phyloP scores from a whole-genome alignment of 2,888 invertebrate species.

The Tetranychus truncatus region DNA sequence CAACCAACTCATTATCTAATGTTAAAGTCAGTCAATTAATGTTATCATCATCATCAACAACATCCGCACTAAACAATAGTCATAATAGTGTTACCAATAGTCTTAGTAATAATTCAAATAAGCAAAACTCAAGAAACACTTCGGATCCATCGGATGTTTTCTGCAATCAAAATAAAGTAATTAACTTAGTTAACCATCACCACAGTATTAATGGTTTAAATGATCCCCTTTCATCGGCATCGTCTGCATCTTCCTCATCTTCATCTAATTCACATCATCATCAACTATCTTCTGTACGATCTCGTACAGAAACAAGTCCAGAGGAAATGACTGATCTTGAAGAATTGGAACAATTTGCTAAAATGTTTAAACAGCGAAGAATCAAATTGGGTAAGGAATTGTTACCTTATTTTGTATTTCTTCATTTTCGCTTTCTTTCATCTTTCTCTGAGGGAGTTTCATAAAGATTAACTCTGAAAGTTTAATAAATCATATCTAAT shows the following conservation, averaged over 20 bases:
- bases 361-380: constrained; percentile 88
- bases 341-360: constrained; percentile 94
- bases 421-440: too few relatives aligned
- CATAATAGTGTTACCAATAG: neutral
- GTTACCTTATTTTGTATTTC: neutral
- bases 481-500: too few relatives aligned
- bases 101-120: neutral
- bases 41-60: neutral
- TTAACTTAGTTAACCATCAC: neutral
- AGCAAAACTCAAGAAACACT: neutral
- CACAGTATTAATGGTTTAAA: neutral
- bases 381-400: constrained; percentile 59
- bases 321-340: constrained; percentile 93
- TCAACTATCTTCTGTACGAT: neutral
- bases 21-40: neutral
- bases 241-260: neutral
- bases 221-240: neutral
- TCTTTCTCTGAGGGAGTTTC: neutral
- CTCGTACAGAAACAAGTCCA: constrained; percentile 34
- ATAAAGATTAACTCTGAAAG: neutral
- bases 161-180: neutral
- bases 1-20: neutral
- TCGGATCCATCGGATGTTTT: neutral
- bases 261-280: neutral
- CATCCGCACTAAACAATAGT: neutral